Percentiles rank a stretch among this genome's conserved stretches.
Conservation (phyloP, 2,888 invertebrate genomes). For the Lithophane semibrunnea region DNA sequence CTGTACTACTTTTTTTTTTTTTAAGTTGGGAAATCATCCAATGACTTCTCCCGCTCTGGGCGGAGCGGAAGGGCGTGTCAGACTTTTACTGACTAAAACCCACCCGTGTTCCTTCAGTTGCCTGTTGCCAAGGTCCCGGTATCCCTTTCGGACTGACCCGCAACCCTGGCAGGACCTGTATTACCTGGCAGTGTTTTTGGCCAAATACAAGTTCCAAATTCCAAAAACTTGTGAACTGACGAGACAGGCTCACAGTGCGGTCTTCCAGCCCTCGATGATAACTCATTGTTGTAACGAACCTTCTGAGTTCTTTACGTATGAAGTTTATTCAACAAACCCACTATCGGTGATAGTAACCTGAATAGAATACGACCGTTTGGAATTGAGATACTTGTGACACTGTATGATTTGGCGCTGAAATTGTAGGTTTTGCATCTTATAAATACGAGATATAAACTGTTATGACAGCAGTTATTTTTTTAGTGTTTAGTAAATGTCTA, state of each 20-base stretch:
- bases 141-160: too few relatives aligned
- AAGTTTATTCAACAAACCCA: conserved; percentile 36
- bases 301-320: conserved; percentile 22
- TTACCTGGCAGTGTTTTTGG: background rate
- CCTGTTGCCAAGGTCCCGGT: too few relatives aligned
- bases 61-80: background rate
- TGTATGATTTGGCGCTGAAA: conserved; percentile 44
- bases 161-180: background rate
- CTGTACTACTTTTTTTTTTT: too few relatives aligned
- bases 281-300: background rate
- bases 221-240: background rate
- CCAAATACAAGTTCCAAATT: background rate
- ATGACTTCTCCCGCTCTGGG: too few relatives aligned
- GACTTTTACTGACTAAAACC: too few relatives aligned
- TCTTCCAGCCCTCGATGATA: background rate
- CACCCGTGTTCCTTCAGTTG: too few relatives aligned
- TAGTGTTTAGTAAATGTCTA: background rate
- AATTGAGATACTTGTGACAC: conserved; percentile 50
- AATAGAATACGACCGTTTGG: conserved; percentile 53
- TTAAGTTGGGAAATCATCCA: too few relatives aligned
- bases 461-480: background rate
- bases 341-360: conserved; percentile 56
- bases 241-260: background rate
- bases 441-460: background rate
- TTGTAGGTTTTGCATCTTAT: conserved; percentile 10